phyloP scores from a whole-genome alignment of 2,888 invertebrate genomes.

The Eupithecia exiguata region DNA sequence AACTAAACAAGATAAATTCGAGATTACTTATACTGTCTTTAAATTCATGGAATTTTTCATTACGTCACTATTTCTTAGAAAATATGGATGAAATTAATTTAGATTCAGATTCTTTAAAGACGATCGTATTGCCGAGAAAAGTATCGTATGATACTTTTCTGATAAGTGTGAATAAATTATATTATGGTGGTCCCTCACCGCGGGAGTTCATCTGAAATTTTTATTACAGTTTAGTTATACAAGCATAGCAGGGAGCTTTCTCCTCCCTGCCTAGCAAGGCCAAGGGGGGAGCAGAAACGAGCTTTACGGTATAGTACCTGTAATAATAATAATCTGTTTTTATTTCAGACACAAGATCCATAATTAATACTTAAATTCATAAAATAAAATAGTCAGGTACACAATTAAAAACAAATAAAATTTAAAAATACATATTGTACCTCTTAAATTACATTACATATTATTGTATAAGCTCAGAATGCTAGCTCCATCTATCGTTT shows the following conservation, averaged over 20 bases:
- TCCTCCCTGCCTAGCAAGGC: neutral
- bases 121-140: neutral
- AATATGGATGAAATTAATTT: neutral
- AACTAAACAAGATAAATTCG: conserved; percentile 26
- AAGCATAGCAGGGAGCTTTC: neutral
- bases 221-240: neutral
- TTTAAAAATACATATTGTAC: no score
- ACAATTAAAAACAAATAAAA: no score
- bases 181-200: neutral
- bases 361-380: no score
- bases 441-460: no score
- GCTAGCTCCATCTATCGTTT: no score
- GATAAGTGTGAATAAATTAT: no score
- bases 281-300: neutral
- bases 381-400: no score
- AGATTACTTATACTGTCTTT: conserved; percentile 12
- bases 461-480: no score
- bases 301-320: no score
- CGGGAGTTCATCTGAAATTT: neutral
- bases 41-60: neutral
- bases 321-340: no score
- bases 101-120: neutral
- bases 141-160: no score
- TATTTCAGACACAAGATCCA: no score
- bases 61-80: neutral